These are phyloP conservation scores for Sphaerodactylus townsendi DNA, from an alignment of 2,113 vertebrate genomes.

Conservation along the genomic window DNA sequence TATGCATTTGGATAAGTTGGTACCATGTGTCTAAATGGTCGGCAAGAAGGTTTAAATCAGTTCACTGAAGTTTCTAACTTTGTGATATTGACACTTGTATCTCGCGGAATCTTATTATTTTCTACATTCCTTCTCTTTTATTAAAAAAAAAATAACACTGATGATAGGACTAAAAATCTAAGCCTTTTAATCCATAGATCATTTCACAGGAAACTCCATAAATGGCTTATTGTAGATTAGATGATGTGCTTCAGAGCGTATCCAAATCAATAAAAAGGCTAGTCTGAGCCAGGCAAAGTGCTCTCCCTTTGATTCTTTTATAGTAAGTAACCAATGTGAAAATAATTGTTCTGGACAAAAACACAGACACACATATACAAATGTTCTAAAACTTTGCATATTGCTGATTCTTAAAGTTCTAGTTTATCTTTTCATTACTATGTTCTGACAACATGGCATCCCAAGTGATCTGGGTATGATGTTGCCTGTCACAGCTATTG, in stretches of 20 bases:
- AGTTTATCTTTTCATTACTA: not conserved
- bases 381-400: constrained; percentile 17
- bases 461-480: not conserved
- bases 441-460: not conserved
- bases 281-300: constrained; percentile 55
- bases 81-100: constrained; percentile 80
- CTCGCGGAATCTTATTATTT: constrained; percentile 81
- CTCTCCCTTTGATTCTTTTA: constrained; percentile 53
- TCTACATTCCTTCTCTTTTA: constrained; percentile 82
- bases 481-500: not conserved
- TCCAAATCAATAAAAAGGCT: constrained; percentile 73
- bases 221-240: constrained; percentile 77
- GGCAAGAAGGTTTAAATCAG: constrained; percentile 64
- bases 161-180: constrained; percentile 63
- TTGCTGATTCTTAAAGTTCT: not conserved
- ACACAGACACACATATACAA: not conserved
- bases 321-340: constrained; percentile 58
- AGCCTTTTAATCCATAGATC: constrained; percentile 74
- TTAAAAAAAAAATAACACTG: constrained; percentile 73
- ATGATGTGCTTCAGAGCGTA: constrained; percentile 74
- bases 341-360: constrained; percentile 31
- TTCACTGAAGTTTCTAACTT: constrained; percentile 79
- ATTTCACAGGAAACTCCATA: constrained; percentile 70
- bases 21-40: constrained; percentile 49
- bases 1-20: constrained; percentile 30